Base-by-base conservation (phyloP, 2,888 invertebrate species). In the Diadegma fenestrale region DNA sequence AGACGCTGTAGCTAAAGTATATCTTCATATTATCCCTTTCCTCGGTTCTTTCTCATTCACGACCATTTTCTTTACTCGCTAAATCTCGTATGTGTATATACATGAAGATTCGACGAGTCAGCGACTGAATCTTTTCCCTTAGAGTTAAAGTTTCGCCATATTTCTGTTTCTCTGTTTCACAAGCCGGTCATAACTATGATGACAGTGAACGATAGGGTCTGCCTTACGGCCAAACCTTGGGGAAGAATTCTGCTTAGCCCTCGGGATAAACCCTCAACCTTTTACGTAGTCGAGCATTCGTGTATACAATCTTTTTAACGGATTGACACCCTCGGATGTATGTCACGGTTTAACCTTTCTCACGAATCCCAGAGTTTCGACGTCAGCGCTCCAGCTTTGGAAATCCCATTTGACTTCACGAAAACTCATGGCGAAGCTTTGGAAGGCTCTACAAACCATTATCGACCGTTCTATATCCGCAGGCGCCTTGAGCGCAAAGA, bases 1-100 rank as follows among this genome's bases (percentile, higher is more conserved):
- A 26, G 26, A 79, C 66, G 73, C 72, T 68, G 81, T 77, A 81
- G 81, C 82, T 51, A 48, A 72, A 80, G 75, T 68, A 43, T 81
- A 68, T 75, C 80, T 68, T 33, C 75, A 75, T 75, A 68, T 69
- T 79, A 80, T 75, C 68, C 80, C 33, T 68, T 66, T 54, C 26
- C 63, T 41, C 19, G 6, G 58, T 63, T 85, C 76, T 82, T 54
- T 72, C 61, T 76, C 84, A 54, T 63, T 84, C 58, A 30, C 81
- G 41, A 54, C 19, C 48, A 30, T 41, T 69, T 51, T 43, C 69
- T 71, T 19, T 51, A 17, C 30, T 48, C 41, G 22, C 19, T 37
- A 5, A n/a, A n/a, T 45, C 54, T 3, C 8, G 51, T n/a, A 61
- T n/a, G 17, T 51, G 6, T 30, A 30, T 26, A 33, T 10, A 33